Evolutionary conservation across 2,888 invertebrate species (phyloP).

Genomic region (Boloria euphrosyne): DNA sequence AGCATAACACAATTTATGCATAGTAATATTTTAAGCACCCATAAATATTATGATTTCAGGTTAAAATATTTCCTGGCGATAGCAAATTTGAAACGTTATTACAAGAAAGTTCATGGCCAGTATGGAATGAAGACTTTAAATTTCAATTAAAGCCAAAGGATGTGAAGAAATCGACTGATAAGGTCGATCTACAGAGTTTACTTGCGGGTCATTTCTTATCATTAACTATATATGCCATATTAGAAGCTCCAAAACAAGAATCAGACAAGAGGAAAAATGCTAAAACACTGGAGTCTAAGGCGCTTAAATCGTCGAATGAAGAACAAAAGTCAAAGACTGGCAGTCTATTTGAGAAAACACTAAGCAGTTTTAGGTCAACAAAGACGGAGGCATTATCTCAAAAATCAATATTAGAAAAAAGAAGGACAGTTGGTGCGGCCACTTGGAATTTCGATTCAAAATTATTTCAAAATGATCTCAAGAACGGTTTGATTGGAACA

Average conservation of each 20-base stretch:
- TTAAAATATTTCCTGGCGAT: slow-evolving; percentile 89
- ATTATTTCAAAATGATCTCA: slow-evolving; percentile 83
- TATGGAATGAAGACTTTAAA: slow-evolving; percentile 90
- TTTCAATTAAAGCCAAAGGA: slow-evolving; percentile 85
- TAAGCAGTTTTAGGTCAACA: slow-evolving; percentile 73
- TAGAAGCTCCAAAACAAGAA: slow-evolving; percentile 81
- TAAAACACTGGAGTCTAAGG: slow-evolving; percentile 62
- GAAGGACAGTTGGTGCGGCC: slow-evolving; percentile 86
- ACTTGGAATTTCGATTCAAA: slow-evolving; percentile 86
- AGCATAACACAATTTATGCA: no score
- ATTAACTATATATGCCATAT: slow-evolving; percentile 85
- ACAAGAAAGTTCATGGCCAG: slow-evolving; percentile 90
- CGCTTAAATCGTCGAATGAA: slow-evolving; percentile 65
- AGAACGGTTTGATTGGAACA: slow-evolving; percentile 83
- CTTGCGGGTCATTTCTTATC: slow-evolving; percentile 86
- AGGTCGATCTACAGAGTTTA: slow-evolving; percentile 79
- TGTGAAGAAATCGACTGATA: slow-evolving; percentile 69
- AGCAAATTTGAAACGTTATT: slow-evolving; percentile 88
- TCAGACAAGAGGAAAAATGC: slow-evolving; percentile 63
- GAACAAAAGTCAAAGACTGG: slow-evolving; percentile 71
- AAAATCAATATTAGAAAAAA: slow-evolving; percentile 82
- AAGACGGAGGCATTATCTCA: slow-evolving; percentile 72
- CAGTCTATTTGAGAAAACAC: slow-evolving; percentile 77
- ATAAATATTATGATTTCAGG: slow-evolving; percentile 75
- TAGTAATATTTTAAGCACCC: no score